phyloP scores from a whole-genome alignment of 2,113 vertebrate species.

The Oxyruncus cristatus region DNA sequence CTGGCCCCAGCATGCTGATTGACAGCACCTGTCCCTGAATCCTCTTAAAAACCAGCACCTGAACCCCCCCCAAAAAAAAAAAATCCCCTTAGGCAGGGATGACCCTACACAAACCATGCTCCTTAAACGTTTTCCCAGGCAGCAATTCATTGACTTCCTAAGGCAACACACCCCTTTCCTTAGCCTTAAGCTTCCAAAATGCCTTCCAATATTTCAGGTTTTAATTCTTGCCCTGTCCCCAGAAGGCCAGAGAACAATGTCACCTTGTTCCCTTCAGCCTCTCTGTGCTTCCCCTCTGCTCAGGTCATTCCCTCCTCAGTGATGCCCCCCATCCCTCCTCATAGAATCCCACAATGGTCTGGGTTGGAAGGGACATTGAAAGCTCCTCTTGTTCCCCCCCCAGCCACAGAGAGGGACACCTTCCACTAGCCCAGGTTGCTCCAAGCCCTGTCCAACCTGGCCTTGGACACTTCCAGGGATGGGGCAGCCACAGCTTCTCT shows the following conservation, averaged over 20 bases:
- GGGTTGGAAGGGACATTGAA: neutral
- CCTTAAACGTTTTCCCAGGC: neutral
- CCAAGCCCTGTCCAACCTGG: neutral
- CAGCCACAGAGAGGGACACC: neutral
- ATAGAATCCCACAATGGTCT: neutral
- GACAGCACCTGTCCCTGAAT: neutral
- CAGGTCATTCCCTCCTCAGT: neutral
- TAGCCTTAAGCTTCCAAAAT: neutral
- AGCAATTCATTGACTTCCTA: neutral
- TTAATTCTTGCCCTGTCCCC: neutral
- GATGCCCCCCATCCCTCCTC: neutral
- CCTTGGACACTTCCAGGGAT: neutral
- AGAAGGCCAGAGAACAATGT: neutral
- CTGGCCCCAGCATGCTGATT: neutral
- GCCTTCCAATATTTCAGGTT: neutral
- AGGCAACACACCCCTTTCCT: neutral
- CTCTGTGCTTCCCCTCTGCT: neutral
- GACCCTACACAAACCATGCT: neutral
- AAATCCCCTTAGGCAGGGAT: neutral
- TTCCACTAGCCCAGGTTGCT: neutral
- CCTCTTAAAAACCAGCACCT: neutral
- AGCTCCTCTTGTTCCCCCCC: neutral
- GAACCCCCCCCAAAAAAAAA: neutral
- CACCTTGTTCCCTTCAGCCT: neutral
- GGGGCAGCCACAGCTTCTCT: neutral